These are phyloP conservation scores for Acrocyrtus sp. DNA, from an alignment of 2,888 invertebrate species.

Conservation along the genomic window DNA sequence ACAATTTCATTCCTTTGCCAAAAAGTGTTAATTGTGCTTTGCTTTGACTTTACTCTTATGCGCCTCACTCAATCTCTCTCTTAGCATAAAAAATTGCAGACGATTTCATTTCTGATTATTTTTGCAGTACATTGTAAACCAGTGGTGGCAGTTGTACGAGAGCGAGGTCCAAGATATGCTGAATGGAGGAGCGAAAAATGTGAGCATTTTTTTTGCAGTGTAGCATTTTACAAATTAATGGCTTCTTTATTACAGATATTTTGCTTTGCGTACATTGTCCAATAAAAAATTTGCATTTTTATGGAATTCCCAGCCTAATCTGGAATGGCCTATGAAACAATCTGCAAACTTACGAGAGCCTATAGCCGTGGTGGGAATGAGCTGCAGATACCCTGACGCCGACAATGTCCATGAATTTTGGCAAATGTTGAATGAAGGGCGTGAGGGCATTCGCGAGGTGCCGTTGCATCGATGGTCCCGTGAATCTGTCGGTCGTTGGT, in stretches of 20 bases:
- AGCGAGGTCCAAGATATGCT: conserved; percentile 6
- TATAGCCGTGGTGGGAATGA: conserved; percentile 50
- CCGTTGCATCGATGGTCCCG: conserved; percentile 48
- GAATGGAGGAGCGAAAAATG: conserved; percentile 9
- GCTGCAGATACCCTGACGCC: conserved; percentile 47
- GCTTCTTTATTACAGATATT: no score
- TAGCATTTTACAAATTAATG: no score
- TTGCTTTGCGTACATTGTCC: no score
- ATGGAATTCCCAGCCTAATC: conserved; percentile 7
- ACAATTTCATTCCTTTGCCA: no score
- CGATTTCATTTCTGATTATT: not conserved
- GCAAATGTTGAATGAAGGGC: conserved; percentile 41
- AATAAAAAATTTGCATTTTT: not conserved
- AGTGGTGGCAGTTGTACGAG: conserved; percentile 27
- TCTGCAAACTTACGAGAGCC: conserved; percentile 22
- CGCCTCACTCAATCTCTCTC: no score
- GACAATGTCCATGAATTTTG: conserved; percentile 51
- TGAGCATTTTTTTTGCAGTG: no score
- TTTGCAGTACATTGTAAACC: conserved; percentile 27
- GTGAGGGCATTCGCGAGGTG: conserved; percentile 47
- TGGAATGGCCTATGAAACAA: conserved; percentile 2
- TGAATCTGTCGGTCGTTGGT: conserved; percentile 11
- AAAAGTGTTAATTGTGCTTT: no score
- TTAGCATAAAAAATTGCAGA: no score
- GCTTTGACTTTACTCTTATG: no score